Evolutionary conservation across 2,797 vertebrate species (phyloP), one percentile per base, ranked within the genome.

Genomic region (Tinamus major): DNA sequence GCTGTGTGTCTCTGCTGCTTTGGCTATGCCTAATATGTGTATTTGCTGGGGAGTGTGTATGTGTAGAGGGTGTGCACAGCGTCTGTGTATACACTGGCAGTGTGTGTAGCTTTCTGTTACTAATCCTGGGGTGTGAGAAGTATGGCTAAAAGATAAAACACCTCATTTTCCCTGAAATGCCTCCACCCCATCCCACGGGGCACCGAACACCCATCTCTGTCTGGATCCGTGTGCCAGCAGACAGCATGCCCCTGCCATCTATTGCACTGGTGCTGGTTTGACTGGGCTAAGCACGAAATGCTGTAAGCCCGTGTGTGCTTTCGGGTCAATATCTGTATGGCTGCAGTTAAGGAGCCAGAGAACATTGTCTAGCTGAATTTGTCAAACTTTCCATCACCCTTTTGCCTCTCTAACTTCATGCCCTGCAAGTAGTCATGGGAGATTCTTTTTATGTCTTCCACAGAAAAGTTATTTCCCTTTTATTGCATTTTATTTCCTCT

Each of bases 111-210:
- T 62, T 64, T 68, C 61, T 56, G 64, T 82, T 26, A 33, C 35
- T 51, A 27, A 84, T 19, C 18, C 0, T 7, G 61, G 83, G 90
- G 61, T 77, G 88, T 90, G 86, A 79, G 85, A 71, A 78, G 31
- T 23, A 42, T 24, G 33, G 44, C 64, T 49, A 48, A 94, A 78
- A 8, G 94, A 95, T 96, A 96, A 96, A 76, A 82, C 31, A 44
- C 63, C 88, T 79, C 26, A 7, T 41, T 8, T 59, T 59, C 70
- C 76, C 55, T 65, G 85, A 63, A 84, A 87, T 2, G 10, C 48
- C 85, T 87, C 55, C 88, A 6, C 48, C 74, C 85, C 2, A 1
- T 49, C 84, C 42, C 59, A 23, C 1, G 33, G 19, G 3, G 19
- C 59, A 88, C 81, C 75, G 84, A 55, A 31, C 21, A 37, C 18